A percentile compares a stretch with the other conserved stretches of the same genome.
Evolutionary conservation across 2,797 vertebrate genomes (phyloP).

Genomic region (Coendou prehensilis): DNA sequence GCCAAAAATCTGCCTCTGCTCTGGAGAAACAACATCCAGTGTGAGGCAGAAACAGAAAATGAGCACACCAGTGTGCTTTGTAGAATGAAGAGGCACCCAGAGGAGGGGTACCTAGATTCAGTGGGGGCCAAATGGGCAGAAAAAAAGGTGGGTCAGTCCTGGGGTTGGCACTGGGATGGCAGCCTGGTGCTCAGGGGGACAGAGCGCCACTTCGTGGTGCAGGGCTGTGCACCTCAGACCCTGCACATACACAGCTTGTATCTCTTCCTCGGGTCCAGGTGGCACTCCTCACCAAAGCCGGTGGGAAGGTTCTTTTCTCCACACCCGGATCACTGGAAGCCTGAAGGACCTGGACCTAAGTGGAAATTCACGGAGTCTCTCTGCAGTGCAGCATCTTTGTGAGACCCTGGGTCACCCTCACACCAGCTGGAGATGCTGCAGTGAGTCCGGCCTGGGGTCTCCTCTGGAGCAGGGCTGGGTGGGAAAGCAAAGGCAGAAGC

Average conservation of each 20-base stretch:
- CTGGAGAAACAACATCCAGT: background rate
- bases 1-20: background rate
- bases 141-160: background rate
- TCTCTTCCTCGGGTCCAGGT: background rate
- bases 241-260: fast-evolving
- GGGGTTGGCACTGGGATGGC: fast-evolving
- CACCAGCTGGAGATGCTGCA: background rate
- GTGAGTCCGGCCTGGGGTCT: conserved; percentile 58
- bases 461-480: background rate
- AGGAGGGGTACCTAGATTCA: background rate
- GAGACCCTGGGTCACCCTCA: background rate
- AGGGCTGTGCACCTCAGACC: background rate
- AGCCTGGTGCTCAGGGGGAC: background rate
- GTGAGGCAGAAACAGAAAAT: background rate
- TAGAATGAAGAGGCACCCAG: background rate
- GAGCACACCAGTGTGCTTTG: background rate
- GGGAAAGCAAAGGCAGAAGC: background rate
- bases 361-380: background rate
- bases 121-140: fast-evolving
- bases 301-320: conserved; percentile 45
- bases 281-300: background rate
- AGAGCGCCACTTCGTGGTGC: background rate
- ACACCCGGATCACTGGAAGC: background rate
- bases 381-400: background rate
- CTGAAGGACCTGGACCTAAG: conserved; percentile 64